phyloP scores from a whole-genome alignment of 2,797 vertebrate genomes.

The Octomys mimax region DNA sequence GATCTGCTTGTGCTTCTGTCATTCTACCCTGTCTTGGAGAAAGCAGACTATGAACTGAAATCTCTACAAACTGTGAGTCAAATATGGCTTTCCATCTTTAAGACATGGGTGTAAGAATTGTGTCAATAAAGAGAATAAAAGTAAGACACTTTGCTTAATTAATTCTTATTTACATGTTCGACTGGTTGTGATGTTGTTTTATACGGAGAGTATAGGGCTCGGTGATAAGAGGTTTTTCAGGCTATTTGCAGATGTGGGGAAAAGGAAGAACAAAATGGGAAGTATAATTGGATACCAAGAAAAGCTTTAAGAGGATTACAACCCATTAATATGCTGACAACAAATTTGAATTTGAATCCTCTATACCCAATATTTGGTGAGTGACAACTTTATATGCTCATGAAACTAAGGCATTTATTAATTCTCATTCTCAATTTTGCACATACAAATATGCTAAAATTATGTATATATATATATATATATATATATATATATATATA shows the following conservation, averaged over 20 bases:
- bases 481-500: background rate
- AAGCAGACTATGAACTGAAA: background rate
- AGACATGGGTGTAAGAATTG: background rate
- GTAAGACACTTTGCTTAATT: background rate
- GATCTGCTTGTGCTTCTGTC: background rate
- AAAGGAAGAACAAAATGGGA: background rate
- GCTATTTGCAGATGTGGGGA: background rate
- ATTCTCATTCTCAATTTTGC: background rate
- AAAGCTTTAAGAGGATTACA: background rate
- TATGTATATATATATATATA: background rate
- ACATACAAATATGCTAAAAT: background rate
- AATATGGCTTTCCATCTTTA: background rate
- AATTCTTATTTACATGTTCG: background rate
- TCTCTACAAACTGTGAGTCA: background rate
- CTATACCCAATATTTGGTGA: background rate
- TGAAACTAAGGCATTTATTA: background rate
- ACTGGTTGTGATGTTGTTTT: background rate
- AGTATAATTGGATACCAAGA: background rate
- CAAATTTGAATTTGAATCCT: background rate
- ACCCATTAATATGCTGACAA: background rate
- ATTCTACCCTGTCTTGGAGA: background rate
- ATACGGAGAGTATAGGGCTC: background rate
- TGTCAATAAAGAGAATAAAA: background rate
- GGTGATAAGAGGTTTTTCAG: background rate
- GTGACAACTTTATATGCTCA: background rate